Evolutionary conservation across 2,888 invertebrate species (phyloP), one percentile per base, ranked within the genome.

Genomic region (Synergus laeviventris): DNA sequence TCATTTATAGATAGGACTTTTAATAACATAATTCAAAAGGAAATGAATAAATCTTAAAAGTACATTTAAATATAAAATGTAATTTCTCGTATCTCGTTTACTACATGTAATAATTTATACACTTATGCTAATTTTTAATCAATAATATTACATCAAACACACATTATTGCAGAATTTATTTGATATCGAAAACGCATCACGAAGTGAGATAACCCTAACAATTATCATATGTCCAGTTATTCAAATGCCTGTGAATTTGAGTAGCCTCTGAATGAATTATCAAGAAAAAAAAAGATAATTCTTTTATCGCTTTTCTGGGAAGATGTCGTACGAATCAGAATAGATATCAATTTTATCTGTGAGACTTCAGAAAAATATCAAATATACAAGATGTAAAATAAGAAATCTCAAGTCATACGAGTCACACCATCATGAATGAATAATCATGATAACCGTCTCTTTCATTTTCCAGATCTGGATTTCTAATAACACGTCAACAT

Each of bases 121-220:
- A 56, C 3, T 21, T 56, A 56, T 21, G 56, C 12, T 56, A 56
- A 56, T 56, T 56, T 21, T 2, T 56, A 21, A 56, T 56, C 21
- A 12, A 11, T 21, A 56, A 4, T 56, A 8, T 56, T 21, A 21
- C 9, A 21, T 21, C 56, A 18, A 21, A 18, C 56, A 56, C 18
- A 21, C 21, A 56, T 21, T 56, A 56, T 21, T 56, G 56, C 21
- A 56, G 56, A 54, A 56, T 56, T 49, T 21, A 11, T 56, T 56
- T 12, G 12, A 21, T 11, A 21, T 56, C 56, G 4, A 56, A 56
- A 21, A 56, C 56, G 21, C 56, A 31, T 70, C 45, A 9, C 45
- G 9, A 49, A 45, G 49, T 70, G n/a, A n/a, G 70, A 70, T 70
- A 70, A 70, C 49, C 70, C 49, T 70, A 16, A 70, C 45, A 49